Conservation (phyloP, 2,797 vertebrate species). For the Neoniphon sammara region DNA sequence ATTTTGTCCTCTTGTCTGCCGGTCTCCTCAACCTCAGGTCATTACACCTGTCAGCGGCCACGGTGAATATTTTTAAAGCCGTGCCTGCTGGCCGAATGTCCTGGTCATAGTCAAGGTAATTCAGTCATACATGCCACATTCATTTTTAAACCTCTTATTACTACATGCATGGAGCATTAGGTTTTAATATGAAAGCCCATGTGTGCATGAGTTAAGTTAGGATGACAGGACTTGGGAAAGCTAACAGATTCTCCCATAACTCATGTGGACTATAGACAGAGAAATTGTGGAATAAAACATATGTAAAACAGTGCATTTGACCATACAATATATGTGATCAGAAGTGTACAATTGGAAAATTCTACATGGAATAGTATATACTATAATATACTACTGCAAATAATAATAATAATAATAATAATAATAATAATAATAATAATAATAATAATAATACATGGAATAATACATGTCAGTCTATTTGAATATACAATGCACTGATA, state of each 20-base stretch:
- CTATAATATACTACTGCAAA: no score
- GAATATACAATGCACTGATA: no score
- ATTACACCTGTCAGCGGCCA: slow-evolving; percentile 47
- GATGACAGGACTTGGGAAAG: neutral
- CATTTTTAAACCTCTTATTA: neutral
- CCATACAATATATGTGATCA: no score
- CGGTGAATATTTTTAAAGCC: slow-evolving; percentile 58
- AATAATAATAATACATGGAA: no score
- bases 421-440: no score
- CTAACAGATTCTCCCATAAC: neutral
- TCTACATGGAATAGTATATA: no score
- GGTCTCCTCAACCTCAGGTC: slow-evolving; percentile 43
- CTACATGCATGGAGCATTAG: neutral
- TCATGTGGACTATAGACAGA: neutral
- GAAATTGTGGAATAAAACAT: no score
- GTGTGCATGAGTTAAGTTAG: neutral
- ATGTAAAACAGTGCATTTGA: no score
- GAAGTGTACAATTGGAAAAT: no score
- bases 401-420: no score
- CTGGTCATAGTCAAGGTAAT: slow-evolving; percentile 14
- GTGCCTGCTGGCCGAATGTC: slow-evolving; percentile 24
- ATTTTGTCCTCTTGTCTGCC: slow-evolving; percentile 66
- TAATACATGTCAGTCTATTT: neutral
- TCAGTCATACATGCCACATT: neutral
- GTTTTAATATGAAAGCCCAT: neutral